Percentiles rank a stretch among this genome's conserved stretches.
phyloP scores from a whole-genome alignment of 2,113 vertebrate genomes.

The Cyphomyrus discorhynchus region DNA sequence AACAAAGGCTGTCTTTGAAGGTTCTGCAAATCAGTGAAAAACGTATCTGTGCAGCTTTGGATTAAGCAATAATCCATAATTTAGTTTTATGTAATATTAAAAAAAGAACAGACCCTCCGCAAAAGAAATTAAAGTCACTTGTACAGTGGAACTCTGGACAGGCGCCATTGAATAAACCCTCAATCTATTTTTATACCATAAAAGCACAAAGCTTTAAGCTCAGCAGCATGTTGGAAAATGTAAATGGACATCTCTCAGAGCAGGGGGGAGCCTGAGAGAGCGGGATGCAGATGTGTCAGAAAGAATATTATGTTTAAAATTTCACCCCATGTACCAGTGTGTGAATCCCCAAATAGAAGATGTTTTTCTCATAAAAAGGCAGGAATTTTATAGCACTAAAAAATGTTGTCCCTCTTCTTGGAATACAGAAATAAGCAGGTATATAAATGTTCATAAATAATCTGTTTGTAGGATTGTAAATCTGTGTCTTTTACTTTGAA shows the following conservation, averaged over 20 bases:
- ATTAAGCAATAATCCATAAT: background rate
- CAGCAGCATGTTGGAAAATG: background rate
- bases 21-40: background rate
- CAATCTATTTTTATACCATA: background rate
- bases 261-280: background rate
- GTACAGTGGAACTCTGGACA: background rate
- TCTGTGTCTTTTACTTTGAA: background rate
- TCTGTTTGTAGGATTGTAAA: background rate
- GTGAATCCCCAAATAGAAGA: background rate
- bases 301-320: background rate
- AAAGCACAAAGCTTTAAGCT: background rate
- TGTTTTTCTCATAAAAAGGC: no score
- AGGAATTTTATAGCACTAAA: background rate
- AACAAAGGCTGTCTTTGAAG: background rate
- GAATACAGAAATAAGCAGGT: background rate
- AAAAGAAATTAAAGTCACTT: background rate
- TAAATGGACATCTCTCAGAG: background rate
- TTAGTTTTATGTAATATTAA: constrained; percentile 1
- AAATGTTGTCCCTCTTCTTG: background rate
- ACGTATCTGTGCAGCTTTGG: background rate
- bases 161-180: background rate
- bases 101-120: background rate
- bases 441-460: background rate
- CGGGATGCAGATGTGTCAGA: background rate
- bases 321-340: background rate